Conservation (phyloP, 2,797 vertebrate genomes). For the Peromyscus attwateri region DNA sequence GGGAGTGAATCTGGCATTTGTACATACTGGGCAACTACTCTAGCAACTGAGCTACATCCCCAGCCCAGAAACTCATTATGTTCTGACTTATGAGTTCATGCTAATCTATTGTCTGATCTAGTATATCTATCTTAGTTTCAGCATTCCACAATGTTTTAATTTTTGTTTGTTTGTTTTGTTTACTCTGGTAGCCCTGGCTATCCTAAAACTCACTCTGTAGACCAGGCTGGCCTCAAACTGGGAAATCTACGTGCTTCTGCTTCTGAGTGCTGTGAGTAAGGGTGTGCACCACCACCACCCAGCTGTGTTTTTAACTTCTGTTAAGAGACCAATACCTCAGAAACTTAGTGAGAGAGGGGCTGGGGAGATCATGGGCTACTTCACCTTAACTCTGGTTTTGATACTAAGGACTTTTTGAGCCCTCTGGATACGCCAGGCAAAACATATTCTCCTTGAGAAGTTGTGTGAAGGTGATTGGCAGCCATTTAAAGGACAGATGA, state of each 20-base stretch:
- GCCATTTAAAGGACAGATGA: neutral
- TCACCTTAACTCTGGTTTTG: neutral
- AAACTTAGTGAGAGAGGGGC: neutral
- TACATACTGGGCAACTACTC: neutral
- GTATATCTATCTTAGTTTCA: neutral
- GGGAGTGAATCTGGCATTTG: neutral
- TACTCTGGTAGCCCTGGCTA: neutral
- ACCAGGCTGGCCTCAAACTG: neutral
- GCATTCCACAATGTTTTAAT: neutral
- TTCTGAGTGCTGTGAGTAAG: neutral
- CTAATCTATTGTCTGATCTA: neutral
- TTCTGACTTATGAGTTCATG: conserved; percentile 44
- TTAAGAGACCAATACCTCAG: neutral
- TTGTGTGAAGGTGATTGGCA: neutral
- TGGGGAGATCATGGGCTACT: neutral
- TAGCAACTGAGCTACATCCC: neutral
- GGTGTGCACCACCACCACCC: neutral
- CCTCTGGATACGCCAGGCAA: neutral
- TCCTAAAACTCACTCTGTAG: neutral
- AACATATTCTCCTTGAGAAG: neutral
- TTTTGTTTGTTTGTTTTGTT: neutral
- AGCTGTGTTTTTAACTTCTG: conserved; percentile 13
- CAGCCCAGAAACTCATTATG: neutral
- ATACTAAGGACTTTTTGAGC: neutral
- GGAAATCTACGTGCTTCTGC: neutral